Base-by-base conservation (phyloP, 2,888 invertebrate genomes). In the Ochropleura plecta region DNA sequence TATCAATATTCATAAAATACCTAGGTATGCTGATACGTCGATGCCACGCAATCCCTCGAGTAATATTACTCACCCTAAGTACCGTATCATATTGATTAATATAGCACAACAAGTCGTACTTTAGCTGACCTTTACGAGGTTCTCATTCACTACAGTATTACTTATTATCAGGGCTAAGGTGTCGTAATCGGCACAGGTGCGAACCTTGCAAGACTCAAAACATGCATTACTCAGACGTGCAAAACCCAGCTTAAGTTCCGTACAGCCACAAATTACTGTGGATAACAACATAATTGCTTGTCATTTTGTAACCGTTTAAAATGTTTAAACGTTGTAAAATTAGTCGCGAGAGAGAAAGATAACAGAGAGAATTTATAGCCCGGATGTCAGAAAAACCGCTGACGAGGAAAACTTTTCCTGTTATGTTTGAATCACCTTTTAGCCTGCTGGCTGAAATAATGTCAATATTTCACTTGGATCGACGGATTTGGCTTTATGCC, bases 141-240 rank as follows among this genome's bases (percentile, higher is more conserved):
- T 74, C 69, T 72, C 74, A 64, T 72, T 74, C 65, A 74, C 60
- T 66, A 57, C 73, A 59, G 60, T 53, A 42, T n/a, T 63, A 64
- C 63, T 72, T 79, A 79, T 84, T 87, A 87, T 86, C 84, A 82
- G 76, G 73, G 79, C 74, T 75, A 76, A 51, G 73, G 49, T 80
- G 80, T 78, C 76, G 83, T 84, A 88, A 86, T 70, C 70, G 53
- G 68, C 76, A 76, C 86, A 88, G 78, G 83, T 82, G 76, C 69
- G 60, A 48, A 75, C 77, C 78, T 83, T 81, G 78, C 67, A 66
- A 68, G 72, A 83, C 70, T 81, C 81, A 86, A 84, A 86, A 81
- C 76, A 85, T 70, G 70, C 67, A 74, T 83, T 81, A 75, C 68
- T 82, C 68, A 76, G 73, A 69, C 72, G 64, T 65, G 77, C 79